phyloP scores from a whole-genome alignment of 2,797 vertebrate species.

The Rhinella marina region DNA sequence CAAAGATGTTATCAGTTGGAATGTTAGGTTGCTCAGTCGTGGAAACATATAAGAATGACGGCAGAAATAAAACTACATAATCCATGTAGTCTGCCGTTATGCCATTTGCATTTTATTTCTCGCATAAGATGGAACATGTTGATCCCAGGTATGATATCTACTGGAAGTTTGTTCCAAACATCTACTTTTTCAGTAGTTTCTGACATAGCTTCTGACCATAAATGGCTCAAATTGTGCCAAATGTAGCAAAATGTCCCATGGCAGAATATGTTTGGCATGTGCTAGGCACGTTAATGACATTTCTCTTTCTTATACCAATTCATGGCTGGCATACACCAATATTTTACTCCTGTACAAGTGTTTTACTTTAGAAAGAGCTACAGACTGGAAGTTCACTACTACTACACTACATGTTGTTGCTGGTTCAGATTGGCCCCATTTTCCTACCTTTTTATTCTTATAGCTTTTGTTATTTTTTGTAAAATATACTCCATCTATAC shows the following conservation, averaged over 20 bases:
- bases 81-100: too few species aligned
- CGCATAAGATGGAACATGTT: neutral
- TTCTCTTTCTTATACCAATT: neutral
- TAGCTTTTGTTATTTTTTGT: neutral
- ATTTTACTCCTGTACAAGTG: too few species aligned
- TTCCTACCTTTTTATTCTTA: neutral
- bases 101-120: too few species aligned
- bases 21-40: too few species aligned
- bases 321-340: neutral
- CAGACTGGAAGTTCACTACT: neutral
- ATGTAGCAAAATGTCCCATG: neutral
- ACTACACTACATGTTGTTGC: neutral
- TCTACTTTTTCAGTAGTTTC: neutral
- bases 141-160: neutral
- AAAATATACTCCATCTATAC: neutral
- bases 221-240: neutral
- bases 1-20: too few species aligned
- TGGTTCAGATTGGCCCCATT: neutral
- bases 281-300: too few species aligned
- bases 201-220: neutral
- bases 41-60: too few species aligned
- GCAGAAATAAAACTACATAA: too few species aligned
- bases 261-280: neutral
- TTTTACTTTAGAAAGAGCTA: neutral
- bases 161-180: neutral